Evolutionary conservation across 2,113 vertebrate species (phyloP).

Genomic region (Dromas ardeola): DNA sequence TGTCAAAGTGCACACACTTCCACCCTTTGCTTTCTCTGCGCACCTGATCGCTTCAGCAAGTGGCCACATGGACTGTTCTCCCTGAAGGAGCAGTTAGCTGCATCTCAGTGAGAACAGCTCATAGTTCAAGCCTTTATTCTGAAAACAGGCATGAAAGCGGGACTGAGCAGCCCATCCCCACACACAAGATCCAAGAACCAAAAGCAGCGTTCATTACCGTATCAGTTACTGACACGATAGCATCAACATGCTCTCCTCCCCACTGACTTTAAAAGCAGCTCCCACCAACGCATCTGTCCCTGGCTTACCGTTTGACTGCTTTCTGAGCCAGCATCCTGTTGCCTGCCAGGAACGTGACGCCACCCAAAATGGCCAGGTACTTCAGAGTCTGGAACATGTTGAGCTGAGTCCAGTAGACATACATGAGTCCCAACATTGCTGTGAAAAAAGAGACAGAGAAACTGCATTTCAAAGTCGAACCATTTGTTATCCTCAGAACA

Average conservation of each 20-base stretch:
- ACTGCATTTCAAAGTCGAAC: not conserved
- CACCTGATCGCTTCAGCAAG: not conserved
- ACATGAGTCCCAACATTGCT: conserved; percentile 98
- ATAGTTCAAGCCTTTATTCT: not conserved
- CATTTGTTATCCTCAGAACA: not conserved
- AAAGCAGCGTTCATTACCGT: not conserved
- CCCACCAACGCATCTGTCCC: not conserved
- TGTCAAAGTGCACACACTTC: not conserved
- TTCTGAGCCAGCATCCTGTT: conserved; percentile 99
- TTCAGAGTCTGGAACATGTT: conserved; percentile 99
- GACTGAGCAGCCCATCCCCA: not conserved
- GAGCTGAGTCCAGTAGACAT: conserved; percentile 97
- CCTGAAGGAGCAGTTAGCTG: not conserved
- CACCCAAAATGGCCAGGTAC: conserved; percentile 93
- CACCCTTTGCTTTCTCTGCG: not conserved
- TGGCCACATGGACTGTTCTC: rapidly evolving
- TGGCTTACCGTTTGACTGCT: conserved; percentile 90
- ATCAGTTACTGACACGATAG: not conserved
- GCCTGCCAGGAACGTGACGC: conserved; percentile 94
- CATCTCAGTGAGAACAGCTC: not conserved
- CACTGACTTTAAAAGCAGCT: not conserved
- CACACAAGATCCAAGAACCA: not conserved
- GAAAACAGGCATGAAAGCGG: not conserved
- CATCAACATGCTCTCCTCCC: not conserved
- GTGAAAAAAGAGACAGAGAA: not conserved